Conservation (phyloP, 2,797 vertebrate genomes). For the Delichon dasypus region DNA sequence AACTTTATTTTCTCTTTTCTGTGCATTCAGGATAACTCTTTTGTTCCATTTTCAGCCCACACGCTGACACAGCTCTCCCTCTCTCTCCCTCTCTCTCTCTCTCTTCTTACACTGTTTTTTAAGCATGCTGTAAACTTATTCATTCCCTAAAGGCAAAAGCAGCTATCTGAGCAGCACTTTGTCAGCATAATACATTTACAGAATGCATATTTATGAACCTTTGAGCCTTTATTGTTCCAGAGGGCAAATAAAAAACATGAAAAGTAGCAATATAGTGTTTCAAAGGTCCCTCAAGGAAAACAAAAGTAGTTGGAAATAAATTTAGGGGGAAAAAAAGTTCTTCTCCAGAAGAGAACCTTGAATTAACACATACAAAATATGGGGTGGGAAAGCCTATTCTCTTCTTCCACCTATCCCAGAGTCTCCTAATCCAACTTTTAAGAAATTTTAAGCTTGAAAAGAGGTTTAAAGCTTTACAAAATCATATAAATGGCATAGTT, state of each 20-base stretch:
- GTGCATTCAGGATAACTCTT: constrained; percentile 27
- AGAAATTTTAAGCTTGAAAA: constrained; percentile 66
- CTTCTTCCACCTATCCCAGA: background rate
- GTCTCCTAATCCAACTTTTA: constrained; percentile 22
- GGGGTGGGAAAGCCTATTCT: background rate
- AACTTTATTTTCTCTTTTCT: constrained; percentile 17
- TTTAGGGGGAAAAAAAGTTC: constrained; percentile 64
- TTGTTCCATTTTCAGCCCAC: constrained; percentile 58
- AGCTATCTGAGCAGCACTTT: constrained; percentile 82
- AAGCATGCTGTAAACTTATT: constrained; percentile 80
- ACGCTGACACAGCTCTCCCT: constrained; percentile 65
- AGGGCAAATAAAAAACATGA: constrained; percentile 86
- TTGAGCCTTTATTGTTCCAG: constrained; percentile 85
- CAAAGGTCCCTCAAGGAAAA: constrained; percentile 83
- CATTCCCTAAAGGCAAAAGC: constrained; percentile 78
- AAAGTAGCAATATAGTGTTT: constrained; percentile 86
- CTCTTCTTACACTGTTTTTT: constrained; percentile 69
- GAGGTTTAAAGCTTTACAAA: constrained; percentile 47
- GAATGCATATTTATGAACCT: constrained; percentile 88
- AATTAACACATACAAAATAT: constrained; percentile 57
- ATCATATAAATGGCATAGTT: constrained; percentile 3
- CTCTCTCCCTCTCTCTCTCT: background rate
- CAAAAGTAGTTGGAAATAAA: constrained; percentile 82
- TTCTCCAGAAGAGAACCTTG: constrained; percentile 66
- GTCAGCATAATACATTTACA: constrained; percentile 86